phyloP scores from a whole-genome alignment of 2,113 vertebrate species.

The Apistogramma diplotaenia region DNA sequence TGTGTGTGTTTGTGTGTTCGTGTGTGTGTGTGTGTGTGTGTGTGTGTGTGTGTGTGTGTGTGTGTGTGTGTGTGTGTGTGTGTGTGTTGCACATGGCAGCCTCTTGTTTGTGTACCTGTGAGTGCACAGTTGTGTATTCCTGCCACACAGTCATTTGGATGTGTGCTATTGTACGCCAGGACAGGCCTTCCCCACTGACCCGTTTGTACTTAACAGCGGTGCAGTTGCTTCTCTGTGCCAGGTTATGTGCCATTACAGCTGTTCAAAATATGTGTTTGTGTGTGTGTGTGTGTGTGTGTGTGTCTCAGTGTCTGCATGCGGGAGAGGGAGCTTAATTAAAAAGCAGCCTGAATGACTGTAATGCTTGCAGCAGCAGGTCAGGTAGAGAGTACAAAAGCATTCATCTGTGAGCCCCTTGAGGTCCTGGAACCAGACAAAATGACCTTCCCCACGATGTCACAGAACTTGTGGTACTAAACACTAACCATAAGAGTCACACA shows the following conservation, averaged over 20 bases:
- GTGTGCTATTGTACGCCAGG: neutral
- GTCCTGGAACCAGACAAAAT: conserved; percentile 50
- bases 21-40: too few relatives aligned
- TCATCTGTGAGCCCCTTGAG: conserved; percentile 62
- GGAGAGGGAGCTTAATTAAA: conserved; percentile 59
- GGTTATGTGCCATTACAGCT: conserved; percentile 47
- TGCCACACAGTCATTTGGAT: conserved; percentile 33
- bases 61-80: too few relatives aligned
- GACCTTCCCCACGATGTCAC: conserved; percentile 56
- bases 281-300: neutral
- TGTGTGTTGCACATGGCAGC: neutral
- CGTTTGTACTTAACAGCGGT: conserved; percentile 56
- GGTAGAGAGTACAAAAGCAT: conserved; percentile 55
- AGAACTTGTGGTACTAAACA: conserved; percentile 49
- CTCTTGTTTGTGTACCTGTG: neutral
- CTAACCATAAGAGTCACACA: conserved; percentile 41
- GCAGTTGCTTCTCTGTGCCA: conserved; percentile 44
- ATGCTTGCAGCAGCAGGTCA: conserved; percentile 57
- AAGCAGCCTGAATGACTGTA: conserved; percentile 43
- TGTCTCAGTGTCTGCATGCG: neutral
- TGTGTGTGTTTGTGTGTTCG: too few relatives aligned
- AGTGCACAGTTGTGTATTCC: neutral
- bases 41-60: too few relatives aligned
- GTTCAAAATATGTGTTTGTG: conserved; percentile 22
- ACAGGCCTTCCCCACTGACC: conserved; percentile 45